phyloP scores from a whole-genome alignment of 2,888 invertebrate species.

The Chymomyza amoena region DNA sequence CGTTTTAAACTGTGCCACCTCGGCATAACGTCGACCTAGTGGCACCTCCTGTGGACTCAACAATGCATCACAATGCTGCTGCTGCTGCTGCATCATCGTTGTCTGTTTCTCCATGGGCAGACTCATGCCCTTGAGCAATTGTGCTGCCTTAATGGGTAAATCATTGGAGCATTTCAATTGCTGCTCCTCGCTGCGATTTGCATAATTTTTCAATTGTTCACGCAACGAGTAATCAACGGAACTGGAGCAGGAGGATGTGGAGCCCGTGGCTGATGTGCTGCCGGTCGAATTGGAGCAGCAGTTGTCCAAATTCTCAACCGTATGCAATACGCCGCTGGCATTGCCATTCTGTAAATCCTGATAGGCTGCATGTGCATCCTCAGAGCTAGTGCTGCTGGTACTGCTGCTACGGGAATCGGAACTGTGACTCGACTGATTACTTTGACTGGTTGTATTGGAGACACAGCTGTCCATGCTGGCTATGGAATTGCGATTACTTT shows the following conservation, averaged over 20 bases:
- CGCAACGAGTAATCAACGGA: conserved; percentile 77
- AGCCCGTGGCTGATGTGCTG: conserved; percentile 34
- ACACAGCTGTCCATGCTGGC: conserved; percentile 78
- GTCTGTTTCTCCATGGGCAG: conserved; percentile 43
- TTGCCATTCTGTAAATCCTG: conserved; percentile 78
- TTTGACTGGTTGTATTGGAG: conserved; percentile 67
- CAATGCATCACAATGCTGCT: conserved; percentile 66
- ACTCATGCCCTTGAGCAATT: conserved; percentile 48
- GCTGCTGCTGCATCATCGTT: conserved; percentile 16
- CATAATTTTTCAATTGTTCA: conserved; percentile 77
- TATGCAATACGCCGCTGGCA: conserved; percentile 43
- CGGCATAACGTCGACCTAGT: conserved; percentile 78
- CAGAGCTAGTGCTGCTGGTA: conserved; percentile 39
- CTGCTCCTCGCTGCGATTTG: conserved; percentile 55
- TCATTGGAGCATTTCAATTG: conserved; percentile 37
- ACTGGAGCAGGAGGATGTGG: conserved; percentile 74
- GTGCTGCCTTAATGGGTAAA: conserved; percentile 30
- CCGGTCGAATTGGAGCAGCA: conserved; percentile 33
- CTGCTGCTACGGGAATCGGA: conserved; percentile 25
- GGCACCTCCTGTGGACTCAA: conserved; percentile 79
- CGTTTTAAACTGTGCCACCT: conserved; percentile 78
- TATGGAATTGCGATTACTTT: conserved; percentile 74
- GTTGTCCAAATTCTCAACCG: conserved; percentile 42
- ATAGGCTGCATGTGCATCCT: conserved; percentile 70
- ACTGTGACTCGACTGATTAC: conserved; percentile 53